A percentile compares a stretch with the other conserved stretches of the same genome.
Evolutionary conservation across 2,888 invertebrate genomes (phyloP).

Genomic region (Pyralis farinalis): DNA sequence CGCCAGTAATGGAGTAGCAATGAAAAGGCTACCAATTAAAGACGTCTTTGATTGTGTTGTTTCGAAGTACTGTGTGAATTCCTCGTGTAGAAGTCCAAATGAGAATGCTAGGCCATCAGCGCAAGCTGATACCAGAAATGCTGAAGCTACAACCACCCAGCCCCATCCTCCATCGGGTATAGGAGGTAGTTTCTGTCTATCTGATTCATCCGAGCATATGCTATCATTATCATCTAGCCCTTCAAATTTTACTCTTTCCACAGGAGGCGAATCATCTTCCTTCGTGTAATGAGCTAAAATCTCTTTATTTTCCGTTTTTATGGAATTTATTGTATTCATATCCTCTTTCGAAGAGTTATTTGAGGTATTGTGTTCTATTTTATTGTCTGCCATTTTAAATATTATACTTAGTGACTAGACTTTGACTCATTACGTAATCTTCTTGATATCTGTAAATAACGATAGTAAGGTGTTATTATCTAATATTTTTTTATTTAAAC

Average conservation of each 20-base stretch:
- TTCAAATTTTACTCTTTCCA: constrained; percentile 66
- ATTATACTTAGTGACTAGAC: not conserved
- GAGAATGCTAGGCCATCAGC: constrained; percentile 96
- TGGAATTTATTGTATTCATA: constrained; percentile 57
- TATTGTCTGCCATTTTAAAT: constrained; percentile 11
- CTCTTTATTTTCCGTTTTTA: constrained; percentile 51
- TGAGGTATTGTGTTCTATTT: constrained; percentile 15
- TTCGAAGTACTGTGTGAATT: constrained; percentile 88
- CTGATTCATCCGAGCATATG: constrained; percentile 57
- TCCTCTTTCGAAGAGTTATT: constrained; percentile 27
- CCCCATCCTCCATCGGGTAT: constrained; percentile 94
- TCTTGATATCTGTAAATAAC: not conserved
- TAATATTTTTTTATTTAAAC: no score
- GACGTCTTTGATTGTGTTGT: constrained; percentile 92
- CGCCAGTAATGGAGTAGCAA: constrained; percentile 91
- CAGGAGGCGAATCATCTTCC: constrained; percentile 35
- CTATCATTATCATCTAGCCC: constrained; percentile 70
- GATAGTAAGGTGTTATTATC: no score
- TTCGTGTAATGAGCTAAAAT: constrained; percentile 40
- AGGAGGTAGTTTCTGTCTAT: constrained; percentile 67
- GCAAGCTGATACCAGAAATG: constrained; percentile 92
- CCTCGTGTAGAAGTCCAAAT: constrained; percentile 92
- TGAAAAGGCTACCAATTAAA: constrained; percentile 93
- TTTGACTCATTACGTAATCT: constrained; percentile 5
- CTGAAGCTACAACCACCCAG: constrained; percentile 93